Evolutionary conservation across 2,113 vertebrate genomes (phyloP).

Genomic region (Anarrhichthys ocellatus): DNA sequence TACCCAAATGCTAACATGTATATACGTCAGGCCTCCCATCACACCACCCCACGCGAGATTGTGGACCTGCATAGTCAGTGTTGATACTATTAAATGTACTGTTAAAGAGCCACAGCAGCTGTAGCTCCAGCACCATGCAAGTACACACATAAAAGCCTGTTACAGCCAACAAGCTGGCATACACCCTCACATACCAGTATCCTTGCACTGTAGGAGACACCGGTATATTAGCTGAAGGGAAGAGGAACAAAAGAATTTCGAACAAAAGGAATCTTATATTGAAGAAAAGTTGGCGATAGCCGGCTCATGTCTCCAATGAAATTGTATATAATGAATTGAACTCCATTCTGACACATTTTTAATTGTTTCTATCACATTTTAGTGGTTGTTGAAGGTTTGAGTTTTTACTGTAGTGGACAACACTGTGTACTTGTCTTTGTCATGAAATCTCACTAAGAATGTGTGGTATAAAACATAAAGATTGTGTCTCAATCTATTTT

Average conservation of each 20-base stretch:
- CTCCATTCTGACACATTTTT: slow-evolving; percentile 57
- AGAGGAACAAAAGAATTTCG: slow-evolving; percentile 57
- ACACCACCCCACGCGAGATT: slow-evolving; percentile 21
- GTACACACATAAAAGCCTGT: slow-evolving; percentile 56
- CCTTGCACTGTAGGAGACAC: slow-evolving; percentile 71
- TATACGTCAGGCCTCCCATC: slow-evolving; percentile 38
- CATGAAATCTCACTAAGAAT: slow-evolving; percentile 75
- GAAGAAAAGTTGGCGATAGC: slow-evolving; percentile 59
- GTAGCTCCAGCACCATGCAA: slow-evolving; percentile 61
- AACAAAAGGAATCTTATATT: slow-evolving; percentile 65
- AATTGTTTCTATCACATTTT: slow-evolving; percentile 73
- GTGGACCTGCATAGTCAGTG: slow-evolving; percentile 43
- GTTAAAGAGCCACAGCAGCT: slow-evolving; percentile 51
- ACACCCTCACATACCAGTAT: slow-evolving; percentile 55
- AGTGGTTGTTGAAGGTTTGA: slow-evolving; percentile 76
- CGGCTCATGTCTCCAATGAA: slow-evolving; percentile 69
- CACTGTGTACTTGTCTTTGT: slow-evolving; percentile 77
- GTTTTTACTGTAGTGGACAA: slow-evolving; percentile 79
- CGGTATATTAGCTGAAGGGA: slow-evolving; percentile 52
- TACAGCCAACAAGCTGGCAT: slow-evolving; percentile 50
- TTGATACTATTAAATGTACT: slow-evolving; percentile 58
- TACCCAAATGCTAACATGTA: slow-evolving; percentile 32
- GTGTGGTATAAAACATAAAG: slow-evolving; percentile 69
- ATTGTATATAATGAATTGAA: slow-evolving; percentile 76
- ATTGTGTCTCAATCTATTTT: slow-evolving; percentile 70